Evolutionary conservation across 2,888 invertebrate species (phyloP).

Genomic region (Malthinus flaveolus): DNA sequence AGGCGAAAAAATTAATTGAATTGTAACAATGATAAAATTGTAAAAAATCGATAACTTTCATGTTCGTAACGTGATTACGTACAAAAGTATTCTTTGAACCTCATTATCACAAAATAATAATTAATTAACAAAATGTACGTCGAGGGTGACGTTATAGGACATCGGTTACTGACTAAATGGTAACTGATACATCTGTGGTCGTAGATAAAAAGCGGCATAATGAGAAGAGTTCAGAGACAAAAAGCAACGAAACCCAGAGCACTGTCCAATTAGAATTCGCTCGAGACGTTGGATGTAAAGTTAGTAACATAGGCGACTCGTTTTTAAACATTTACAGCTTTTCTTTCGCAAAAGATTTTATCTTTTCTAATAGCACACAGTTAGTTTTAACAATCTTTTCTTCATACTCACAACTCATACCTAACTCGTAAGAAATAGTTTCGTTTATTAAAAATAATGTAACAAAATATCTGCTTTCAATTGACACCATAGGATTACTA

Average conservation of each 20-base stretch:
- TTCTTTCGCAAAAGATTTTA: background rate
- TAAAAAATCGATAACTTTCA: background rate
- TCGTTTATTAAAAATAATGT: too few species aligned
- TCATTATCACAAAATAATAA: conserved; percentile 1
- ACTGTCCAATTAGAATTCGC: conserved; percentile 42
- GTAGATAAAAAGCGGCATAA: conserved; percentile 40
- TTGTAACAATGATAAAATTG: background rate
- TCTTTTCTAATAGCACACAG: too few species aligned
- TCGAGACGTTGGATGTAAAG: conserved; percentile 32
- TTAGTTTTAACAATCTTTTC: too few species aligned
- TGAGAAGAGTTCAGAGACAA: conserved; percentile 40
- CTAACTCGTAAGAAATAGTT: too few species aligned
- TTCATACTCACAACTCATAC: too few species aligned
- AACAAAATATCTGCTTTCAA: too few species aligned
- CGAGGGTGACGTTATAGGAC: conserved; percentile 6
- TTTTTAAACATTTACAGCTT: background rate
- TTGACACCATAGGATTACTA: too few species aligned
- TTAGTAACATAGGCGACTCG: conserved; percentile 27
- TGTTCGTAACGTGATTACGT: background rate
- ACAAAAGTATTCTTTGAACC: too few species aligned
- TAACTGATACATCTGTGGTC: conserved; percentile 42
- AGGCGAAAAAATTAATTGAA: background rate
- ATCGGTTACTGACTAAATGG: conserved; percentile 31
- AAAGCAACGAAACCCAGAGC: conserved; percentile 38
- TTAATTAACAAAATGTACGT: background rate